Evolutionary conservation across 2,888 invertebrate genomes (phyloP), one percentile per base, ranked within the genome.

Genomic region (Drosophila emarginata): DNA sequence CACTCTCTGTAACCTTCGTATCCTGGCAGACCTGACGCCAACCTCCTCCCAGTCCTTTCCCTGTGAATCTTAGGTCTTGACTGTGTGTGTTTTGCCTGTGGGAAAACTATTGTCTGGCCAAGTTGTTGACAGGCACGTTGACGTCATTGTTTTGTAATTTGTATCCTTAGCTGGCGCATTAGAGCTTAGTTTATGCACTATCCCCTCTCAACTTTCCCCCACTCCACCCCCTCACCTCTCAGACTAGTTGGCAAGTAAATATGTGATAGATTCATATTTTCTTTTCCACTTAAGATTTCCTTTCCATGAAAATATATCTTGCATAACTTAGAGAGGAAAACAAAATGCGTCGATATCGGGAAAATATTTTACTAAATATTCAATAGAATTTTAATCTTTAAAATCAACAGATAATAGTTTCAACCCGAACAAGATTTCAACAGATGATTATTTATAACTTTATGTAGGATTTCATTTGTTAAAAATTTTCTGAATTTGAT

Each of bases 81-180:
- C 36, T 21, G 18, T 45, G 40, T 51, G 54, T 63, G 54, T 45
- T 62, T 59, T 18, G 62, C 61, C 15, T 12, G 58, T 64, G 67
- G 87, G 60, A 69, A 70, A 88, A 87, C 89, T 83, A 88, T 83
- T 83, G 87, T 83, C 82, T 88, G 87, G 74, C 77, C 86, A 80
- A 84, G 85, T 87, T 88, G 89, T 87, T 84, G 89, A 89, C 88
- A 89, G 82, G 89, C 84, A 87, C 89, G 89, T 89, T 89, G 84
- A 82, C 82, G 88, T 84, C 89, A 84, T 84, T 84, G 84, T 84
- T 84, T 84, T 65, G 84, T 81, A 84, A 88, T 84, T 88, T 84
- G 84, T 84, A 85, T 84, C 86, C 84, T 84, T 87, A 84, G 86
- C 82, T 79, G 74, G 78, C 73, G 86, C 79, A 88, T 84, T 84